Percentiles rank a stretch among this genome's conserved stretches.
Evolutionary conservation across 2,888 invertebrate genomes (phyloP).

Genomic region (Phengaris arion): DNA sequence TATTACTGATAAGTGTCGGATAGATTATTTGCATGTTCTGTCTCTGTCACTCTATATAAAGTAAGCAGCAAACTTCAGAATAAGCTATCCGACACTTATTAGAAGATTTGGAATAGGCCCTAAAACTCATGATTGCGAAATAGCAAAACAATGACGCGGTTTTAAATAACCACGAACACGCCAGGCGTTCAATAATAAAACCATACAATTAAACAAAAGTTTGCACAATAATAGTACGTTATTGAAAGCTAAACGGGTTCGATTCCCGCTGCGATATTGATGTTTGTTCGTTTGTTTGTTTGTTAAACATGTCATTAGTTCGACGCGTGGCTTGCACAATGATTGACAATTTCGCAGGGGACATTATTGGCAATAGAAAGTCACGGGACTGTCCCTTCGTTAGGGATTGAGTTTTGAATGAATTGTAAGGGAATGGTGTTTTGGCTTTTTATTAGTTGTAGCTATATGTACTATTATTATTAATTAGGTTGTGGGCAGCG

Average conservation of each 20-base stretch:
- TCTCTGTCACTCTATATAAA: too few relatives aligned
- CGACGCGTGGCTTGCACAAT: constrained; percentile 59
- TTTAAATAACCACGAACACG: not conserved
- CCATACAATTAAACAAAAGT: not conserved
- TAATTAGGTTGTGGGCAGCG: too few relatives aligned
- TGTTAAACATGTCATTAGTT: constrained; percentile 58
- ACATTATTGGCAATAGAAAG: constrained; percentile 30
- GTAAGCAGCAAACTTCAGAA: too few relatives aligned
- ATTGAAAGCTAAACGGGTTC: constrained; percentile 9
- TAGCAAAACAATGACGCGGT: not conserved
- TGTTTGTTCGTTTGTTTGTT: constrained; percentile 48
- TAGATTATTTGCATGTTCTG: too few relatives aligned
- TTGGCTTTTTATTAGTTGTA: too few relatives aligned
- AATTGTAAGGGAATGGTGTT: not conserved
- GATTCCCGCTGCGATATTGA: constrained; percentile 25
- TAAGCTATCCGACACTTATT: too few relatives aligned
- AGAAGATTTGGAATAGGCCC: too few relatives aligned
- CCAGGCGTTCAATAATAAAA: not conserved
- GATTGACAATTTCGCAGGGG: constrained; percentile 39
- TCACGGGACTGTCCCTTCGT: not conserved
- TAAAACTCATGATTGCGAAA: not conserved
- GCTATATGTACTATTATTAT: too few relatives aligned
- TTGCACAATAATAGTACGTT: constrained; percentile 5
- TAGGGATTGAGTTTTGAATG: not conserved
- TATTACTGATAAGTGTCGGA: too few relatives aligned